phyloP scores from a whole-genome alignment of 30 jellyfish, hydroid and myxozoan species.

The Calvadosia cruxmelitensis region DNA sequence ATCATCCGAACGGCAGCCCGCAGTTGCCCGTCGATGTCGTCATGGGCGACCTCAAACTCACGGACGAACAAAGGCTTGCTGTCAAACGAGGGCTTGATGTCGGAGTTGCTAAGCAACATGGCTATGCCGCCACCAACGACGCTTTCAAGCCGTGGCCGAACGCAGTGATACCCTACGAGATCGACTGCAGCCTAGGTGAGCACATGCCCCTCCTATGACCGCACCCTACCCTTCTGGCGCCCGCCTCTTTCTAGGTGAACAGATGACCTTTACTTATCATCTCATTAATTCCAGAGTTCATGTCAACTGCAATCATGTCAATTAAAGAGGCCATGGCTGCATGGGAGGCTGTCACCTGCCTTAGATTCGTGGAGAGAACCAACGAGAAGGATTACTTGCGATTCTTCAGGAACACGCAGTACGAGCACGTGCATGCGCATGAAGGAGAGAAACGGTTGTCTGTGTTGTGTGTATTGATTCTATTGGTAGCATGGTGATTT shows the following conservation, averaged over 20 bases:
- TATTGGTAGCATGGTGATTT: background rate
- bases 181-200: slow-evolving; percentile 18
- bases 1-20: slow-evolving; percentile 17
- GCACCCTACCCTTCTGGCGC: too few relatives aligned
- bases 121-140: background rate
- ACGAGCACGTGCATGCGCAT: background rate
- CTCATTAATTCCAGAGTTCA: slow-evolving; percentile 8
- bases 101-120: slow-evolving; percentile 30
- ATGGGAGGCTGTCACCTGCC: slow-evolving; percentile 29
- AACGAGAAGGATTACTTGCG: slow-evolving; percentile 36
- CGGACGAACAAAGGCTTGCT: slow-evolving; percentile 56
- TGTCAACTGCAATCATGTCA: slow-evolving; percentile 28
- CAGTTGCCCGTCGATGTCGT: slow-evolving; percentile 10
- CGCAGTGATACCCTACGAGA: slow-evolving; percentile 25
- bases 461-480: too few relatives aligned
- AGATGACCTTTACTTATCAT: background rate
- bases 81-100: slow-evolving; percentile 53
- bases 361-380: slow-evolving; percentile 29
- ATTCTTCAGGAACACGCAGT: slow-evolving; percentile 30
- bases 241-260: background rate
- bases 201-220: too few relatives aligned
- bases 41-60: slow-evolving; percentile 26
- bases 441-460: too few relatives aligned
- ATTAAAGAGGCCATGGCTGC: slow-evolving; percentile 20
- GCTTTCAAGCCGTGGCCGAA: slow-evolving; percentile 15